Evolutionary conservation across 2,888 invertebrate species (phyloP), one percentile per base, ranked within the genome.

Genomic region (Anarsia innoxiella): DNA sequence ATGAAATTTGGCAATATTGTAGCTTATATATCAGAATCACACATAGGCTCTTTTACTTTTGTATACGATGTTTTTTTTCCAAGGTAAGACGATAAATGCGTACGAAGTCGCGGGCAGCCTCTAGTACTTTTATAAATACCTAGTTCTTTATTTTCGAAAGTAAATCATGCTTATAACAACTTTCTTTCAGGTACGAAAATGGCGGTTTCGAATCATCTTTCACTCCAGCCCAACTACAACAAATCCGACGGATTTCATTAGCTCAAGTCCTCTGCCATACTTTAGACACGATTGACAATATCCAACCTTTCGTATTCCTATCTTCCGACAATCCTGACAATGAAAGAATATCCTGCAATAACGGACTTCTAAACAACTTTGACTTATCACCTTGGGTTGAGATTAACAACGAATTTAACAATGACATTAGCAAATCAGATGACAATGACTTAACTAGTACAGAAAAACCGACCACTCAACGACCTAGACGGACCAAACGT

Each of bases 211-310:
- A 91, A 41, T 92, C 88, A 15, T 91, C 92, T 1, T 92, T 94
- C 56, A 93, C 92, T 0, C 89, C 90, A 2, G 88, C 90, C 0
- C 94, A 95, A 61, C 68, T 95, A 2, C 89, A 91, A 48, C 91
- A 93, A 49, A 87, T 94, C 28, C 80, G 93, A 19, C 85, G 89
- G 34, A 87, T 91, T 10, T 90, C 91, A 0, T 75, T 94, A 28
- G 89, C 94, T 0, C 90, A 93, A 59, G 86, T 94, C 2, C 73
- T 93, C 4, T 93, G 93, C 56, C 85, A 88, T 32, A 91, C 90
- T 1, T 76, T 90, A 51, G 89, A 86, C 49, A 87, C 86, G 23
- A 88, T 92, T 26, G 88, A 89, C 44, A 90, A 86, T 11, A 76
- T 92, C 25, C 92, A 92, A 60, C 91, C 91, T 0, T 91, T 91